Base-by-base conservation (phyloP, 2,888 invertebrate species). In the Pyrrhia umbra region DNA sequence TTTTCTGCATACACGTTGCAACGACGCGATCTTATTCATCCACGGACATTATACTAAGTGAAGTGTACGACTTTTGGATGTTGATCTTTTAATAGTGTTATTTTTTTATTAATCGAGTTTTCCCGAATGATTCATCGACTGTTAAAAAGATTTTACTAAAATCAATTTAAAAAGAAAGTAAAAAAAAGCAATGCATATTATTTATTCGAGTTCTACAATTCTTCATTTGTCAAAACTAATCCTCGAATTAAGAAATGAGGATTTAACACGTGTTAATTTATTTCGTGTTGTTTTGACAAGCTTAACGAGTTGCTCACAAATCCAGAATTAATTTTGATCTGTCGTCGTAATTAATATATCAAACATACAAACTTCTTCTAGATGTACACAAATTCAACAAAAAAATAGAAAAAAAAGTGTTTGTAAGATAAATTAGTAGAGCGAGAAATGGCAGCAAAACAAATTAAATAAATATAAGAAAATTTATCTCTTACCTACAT, bases 231-330 rank as follows among this genome's bases (percentile, higher is more conserved):
- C 77, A 58, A 75, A 75, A 56, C 0, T 72, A 72, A 76, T 76
- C 64, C 39, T 37, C 50, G 25, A 46, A 40, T 60, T 64, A 37
- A 23, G 50, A 50, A 60, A 62, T 21, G 49, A 16, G 61, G 52
- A 71, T 62, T 73, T 16, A 58, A 58, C 62, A 69, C 42, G 50
- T 64, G 59, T 61, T 64, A 47, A 71, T 70, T 68, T 54, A 73
- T 71, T 64, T 46, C 10, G 46, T 68, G 77, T 77, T 80, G 63
- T 81, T 80, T 79, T 79, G 76, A 80, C 80, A 73, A 70, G 57
- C 37, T 46, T 64, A 65, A 77, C 61, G 75, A 73, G 67, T 47
- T 62, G 42, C 61, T 68, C 67, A 65, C 63, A 56, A 61, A 65
- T 52, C 52, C 62, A 39, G 46, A 67, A 59, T n/a, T 71, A 61